phyloP scores from a whole-genome alignment of 2,113 vertebrate genomes.

The Oreotrochilus melanogaster region DNA sequence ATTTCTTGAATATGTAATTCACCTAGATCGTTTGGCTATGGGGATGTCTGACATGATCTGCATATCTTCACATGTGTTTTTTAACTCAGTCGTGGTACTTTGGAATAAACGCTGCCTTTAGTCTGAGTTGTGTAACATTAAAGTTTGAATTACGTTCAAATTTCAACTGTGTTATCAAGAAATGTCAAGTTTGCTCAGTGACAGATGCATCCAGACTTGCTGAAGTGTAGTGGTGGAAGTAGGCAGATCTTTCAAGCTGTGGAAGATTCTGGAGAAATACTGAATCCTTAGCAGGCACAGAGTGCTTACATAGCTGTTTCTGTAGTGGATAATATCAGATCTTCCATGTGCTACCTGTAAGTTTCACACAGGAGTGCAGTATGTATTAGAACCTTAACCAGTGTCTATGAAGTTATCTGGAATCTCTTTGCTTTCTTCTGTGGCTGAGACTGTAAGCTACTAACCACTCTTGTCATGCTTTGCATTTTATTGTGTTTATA shows the following conservation, averaged over 20 bases:
- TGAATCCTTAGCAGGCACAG: background rate
- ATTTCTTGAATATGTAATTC: slow-evolving; percentile 18
- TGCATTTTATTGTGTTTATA: background rate
- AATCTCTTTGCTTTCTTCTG: background rate
- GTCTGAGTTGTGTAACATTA: slow-evolving; percentile 17
- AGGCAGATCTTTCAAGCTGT: background rate
- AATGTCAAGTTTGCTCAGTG: slow-evolving; percentile 42
- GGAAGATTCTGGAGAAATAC: background rate
- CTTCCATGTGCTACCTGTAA: background rate
- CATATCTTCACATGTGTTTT: background rate
- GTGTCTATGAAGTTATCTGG: background rate
- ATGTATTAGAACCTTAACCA: background rate
- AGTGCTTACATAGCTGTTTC: background rate
- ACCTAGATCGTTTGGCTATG: slow-evolving; percentile 26
- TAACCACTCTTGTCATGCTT: background rate
- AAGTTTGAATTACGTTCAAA: slow-evolving; percentile 50
- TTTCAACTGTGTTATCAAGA: slow-evolving; percentile 42
- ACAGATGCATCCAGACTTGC: background rate
- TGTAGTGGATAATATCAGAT: background rate
- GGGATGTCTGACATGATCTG: slow-evolving; percentile 21
- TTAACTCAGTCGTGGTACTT: background rate
- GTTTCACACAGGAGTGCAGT: background rate
- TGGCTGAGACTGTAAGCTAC: background rate
- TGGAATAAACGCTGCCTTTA: background rate
- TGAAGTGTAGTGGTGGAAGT: background rate